These are phyloP conservation scores for Caenorhabditis briggsae DNA, from an alignment of 1,140 invertebrate species.

Conservation along the genomic window DNA sequence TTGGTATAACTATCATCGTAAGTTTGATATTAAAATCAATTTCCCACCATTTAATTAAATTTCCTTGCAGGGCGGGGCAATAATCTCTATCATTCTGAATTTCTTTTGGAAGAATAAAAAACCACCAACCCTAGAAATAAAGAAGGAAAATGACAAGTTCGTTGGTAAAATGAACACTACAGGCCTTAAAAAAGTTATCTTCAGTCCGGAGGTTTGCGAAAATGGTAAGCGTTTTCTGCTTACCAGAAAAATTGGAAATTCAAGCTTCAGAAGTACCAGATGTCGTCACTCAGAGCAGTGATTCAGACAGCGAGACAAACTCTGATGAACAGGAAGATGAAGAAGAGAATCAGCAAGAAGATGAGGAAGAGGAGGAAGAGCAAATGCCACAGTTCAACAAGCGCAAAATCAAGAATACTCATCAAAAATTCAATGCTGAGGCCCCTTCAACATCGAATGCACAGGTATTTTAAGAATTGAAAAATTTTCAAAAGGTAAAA, in stretches of 20 bases:
- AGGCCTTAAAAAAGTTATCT: neutral
- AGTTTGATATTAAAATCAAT: neutral
- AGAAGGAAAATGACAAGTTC: neutral
- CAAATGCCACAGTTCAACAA: conserved; percentile 47
- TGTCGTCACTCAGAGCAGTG: neutral
- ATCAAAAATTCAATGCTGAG: neutral
- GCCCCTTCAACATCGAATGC: neutral
- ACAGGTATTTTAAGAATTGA: neutral
- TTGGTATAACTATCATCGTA: conserved; percentile 3
- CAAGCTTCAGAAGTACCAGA: neutral
- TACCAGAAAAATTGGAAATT: neutral
- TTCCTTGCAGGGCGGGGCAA: neutral
- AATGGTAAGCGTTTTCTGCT: neutral
- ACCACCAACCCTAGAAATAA: neutral
- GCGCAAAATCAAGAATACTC: conserved; percentile 14
- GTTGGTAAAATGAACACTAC: conserved; percentile 36
- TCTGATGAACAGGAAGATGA: conserved; percentile 28
- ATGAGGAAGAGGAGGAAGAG: conserved; percentile 53
- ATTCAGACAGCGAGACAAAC: neutral
- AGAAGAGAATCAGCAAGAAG: conserved; percentile 29
- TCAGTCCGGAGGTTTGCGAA: conserved; percentile 50
- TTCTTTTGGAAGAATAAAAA: neutral
- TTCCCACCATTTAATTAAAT: neutral
- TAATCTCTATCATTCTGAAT: neutral
- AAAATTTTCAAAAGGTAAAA: too few species aligned